Evolutionary conservation across 2,797 vertebrate species (phyloP).

Genomic region (Erpetoichthys calabaricus): DNA sequence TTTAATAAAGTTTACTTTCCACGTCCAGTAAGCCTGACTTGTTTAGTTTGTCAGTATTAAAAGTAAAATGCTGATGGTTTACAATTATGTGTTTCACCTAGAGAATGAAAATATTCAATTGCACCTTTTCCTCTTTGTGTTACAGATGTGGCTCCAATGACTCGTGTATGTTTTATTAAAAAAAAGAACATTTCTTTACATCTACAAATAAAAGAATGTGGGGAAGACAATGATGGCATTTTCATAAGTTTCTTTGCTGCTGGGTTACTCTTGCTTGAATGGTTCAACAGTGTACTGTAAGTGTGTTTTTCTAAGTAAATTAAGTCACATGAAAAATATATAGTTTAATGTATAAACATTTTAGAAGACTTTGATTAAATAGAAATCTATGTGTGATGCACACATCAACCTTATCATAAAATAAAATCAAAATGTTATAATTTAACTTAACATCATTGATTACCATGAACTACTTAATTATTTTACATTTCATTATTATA

Average conservation of each 20-base stretch:
- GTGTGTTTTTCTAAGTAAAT: too few relatives aligned
- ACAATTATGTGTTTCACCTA: slow-evolving; percentile 58
- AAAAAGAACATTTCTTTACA: background rate
- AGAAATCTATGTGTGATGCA: too few relatives aligned
- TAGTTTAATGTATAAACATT: too few relatives aligned
- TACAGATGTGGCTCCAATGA: slow-evolving; percentile 66
- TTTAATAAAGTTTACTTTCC: slow-evolving; percentile 87
- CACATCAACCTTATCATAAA: too few relatives aligned
- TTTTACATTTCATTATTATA: too few relatives aligned
- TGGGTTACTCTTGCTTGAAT: too few relatives aligned
- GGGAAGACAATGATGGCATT: slow-evolving; percentile 38
- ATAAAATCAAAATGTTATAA: too few relatives aligned
- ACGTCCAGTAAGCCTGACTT: slow-evolving; percentile 68
- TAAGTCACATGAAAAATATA: too few relatives aligned
- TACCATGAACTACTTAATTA: too few relatives aligned
- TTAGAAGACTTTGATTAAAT: too few relatives aligned
- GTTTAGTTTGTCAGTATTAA: slow-evolving; percentile 55
- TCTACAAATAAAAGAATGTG: slow-evolving; percentile 73
- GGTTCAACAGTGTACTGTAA: too few relatives aligned
- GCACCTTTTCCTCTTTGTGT: slow-evolving; percentile 64
- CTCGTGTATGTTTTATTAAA: slow-evolving; percentile 43
- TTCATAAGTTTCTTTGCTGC: slow-evolving; percentile 2
- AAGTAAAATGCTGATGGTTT: slow-evolving; percentile 55
- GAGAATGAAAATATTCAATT: slow-evolving; percentile 49
- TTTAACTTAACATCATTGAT: too few relatives aligned